Evolutionary conservation across 2,797 vertebrate genomes (phyloP).

Genomic region (Synanceia verrucosa): DNA sequence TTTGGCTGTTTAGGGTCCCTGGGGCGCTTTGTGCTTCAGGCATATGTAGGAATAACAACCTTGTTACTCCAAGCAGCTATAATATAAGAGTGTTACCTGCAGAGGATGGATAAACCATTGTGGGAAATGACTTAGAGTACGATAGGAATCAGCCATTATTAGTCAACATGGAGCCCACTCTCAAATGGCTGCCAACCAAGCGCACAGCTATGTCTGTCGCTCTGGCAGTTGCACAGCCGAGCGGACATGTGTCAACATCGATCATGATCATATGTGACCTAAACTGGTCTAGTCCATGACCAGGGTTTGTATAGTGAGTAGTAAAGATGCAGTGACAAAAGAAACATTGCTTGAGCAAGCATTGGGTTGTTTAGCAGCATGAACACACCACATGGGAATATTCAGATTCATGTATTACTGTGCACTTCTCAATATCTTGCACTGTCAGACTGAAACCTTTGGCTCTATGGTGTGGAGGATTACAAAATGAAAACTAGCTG

Average conservation of each 20-base stretch:
- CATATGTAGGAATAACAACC: constrained; percentile 60
- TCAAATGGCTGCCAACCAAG: constrained; percentile 65
- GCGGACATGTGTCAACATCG: constrained; percentile 59
- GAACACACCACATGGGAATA: neutral
- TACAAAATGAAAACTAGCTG: neutral
- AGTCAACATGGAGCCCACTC: constrained; percentile 64
- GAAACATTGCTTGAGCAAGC: constrained; percentile 23
- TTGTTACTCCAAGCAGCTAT: constrained; percentile 37
- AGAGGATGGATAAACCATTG: constrained; percentile 45
- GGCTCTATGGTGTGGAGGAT: constrained; percentile 9
- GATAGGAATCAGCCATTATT: constrained; percentile 59
- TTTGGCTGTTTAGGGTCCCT: constrained; percentile 14
- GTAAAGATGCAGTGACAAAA: constrained; percentile 45
- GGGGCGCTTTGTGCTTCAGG: constrained; percentile 14
- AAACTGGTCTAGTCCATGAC: constrained; percentile 47
- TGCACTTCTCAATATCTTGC: constrained; percentile 37
- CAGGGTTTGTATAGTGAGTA: constrained; percentile 49
- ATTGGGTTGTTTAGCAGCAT: neutral
- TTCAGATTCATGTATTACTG: constrained; percentile 14
- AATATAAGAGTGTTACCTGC: constrained; percentile 16
- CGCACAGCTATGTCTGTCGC: constrained; percentile 36
- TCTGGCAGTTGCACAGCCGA: constrained; percentile 29
- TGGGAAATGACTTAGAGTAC: constrained; percentile 38
- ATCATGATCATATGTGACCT: constrained; percentile 52
- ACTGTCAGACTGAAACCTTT: constrained; percentile 54